These are phyloP conservation scores for Lampris incognitus DNA, from an alignment of 2,113 vertebrate species.

Conservation along the genomic window DNA sequence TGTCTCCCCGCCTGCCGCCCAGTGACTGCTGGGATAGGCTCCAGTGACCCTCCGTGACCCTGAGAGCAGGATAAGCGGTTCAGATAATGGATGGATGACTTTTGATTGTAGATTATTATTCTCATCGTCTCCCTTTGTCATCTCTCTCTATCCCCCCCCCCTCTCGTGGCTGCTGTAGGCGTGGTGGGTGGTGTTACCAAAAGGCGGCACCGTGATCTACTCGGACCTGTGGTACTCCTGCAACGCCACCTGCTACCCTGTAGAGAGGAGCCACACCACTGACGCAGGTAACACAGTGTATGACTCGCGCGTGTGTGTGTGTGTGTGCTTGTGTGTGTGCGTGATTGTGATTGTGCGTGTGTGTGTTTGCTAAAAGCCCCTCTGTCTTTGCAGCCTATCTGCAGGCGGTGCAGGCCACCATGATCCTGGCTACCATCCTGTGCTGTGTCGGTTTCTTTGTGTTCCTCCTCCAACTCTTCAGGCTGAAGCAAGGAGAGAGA, in stretches of 20 bases:
- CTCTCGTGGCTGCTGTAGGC: constrained; percentile 55
- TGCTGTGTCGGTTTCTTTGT: constrained; percentile 91
- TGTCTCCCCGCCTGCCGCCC: too few relatives aligned
- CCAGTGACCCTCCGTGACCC: too few relatives aligned
- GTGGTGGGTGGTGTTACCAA: constrained; percentile 76
- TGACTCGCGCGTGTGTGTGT: background rate
- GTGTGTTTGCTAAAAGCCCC: background rate
- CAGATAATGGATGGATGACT: too few relatives aligned
- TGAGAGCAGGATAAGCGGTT: too few relatives aligned
- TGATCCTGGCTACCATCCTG: constrained; percentile 92
- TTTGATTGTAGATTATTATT: too few relatives aligned
- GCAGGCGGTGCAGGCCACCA: constrained; percentile 91
- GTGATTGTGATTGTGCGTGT: background rate
- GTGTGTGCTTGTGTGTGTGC: background rate
- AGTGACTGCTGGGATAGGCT: too few relatives aligned
- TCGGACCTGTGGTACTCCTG: constrained; percentile 82
- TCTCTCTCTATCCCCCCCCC: background rate
- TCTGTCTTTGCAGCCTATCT: constrained; percentile 83
- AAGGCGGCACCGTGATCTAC: constrained; percentile 20
- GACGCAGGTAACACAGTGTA: constrained; percentile 59
- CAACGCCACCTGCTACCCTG: constrained; percentile 73
- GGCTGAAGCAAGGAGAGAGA: constrained; percentile 94
- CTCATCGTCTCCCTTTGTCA: background rate
- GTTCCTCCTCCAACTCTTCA: constrained; percentile 97
- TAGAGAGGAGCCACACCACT: constrained; percentile 63